phyloP scores from a whole-genome alignment of 2,888 invertebrate species.

The Belgica antarctica region DNA sequence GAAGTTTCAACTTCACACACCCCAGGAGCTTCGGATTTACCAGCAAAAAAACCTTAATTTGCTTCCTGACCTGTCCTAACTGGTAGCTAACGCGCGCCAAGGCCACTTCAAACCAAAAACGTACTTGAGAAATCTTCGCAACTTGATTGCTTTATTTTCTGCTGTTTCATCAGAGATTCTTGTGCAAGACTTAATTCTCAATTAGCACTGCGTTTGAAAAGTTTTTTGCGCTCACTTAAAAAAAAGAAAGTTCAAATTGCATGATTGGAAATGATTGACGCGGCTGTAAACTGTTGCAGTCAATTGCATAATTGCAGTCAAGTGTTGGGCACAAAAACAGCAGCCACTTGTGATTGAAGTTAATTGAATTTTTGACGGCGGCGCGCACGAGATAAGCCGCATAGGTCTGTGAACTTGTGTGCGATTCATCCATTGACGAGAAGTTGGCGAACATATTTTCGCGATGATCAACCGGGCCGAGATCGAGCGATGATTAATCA shows the following conservation, averaged over 20 bases:
- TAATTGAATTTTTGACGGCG: not conserved
- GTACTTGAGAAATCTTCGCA: not conserved
- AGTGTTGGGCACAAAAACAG: too few relatives aligned
- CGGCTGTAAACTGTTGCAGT: not conserved
- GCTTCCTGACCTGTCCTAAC: not conserved
- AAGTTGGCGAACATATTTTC: not conserved
- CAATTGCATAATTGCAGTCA: not conserved
- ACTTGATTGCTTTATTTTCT: not conserved
- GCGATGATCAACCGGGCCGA: not conserved
- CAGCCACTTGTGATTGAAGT: not conserved
- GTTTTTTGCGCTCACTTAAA: too few relatives aligned
- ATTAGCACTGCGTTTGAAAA: not conserved
- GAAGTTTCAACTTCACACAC: not conserved
- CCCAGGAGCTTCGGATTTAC: not conserved
- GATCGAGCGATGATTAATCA: not conserved
- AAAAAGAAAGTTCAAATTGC: not conserved
- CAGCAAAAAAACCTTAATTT: not conserved
- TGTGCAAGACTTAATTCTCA: not conserved
- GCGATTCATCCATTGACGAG: not conserved
- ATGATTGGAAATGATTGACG: not conserved
- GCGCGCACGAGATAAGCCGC: not conserved
- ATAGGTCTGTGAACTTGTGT: not conserved
- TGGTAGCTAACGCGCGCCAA: too few relatives aligned
- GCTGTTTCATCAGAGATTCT: too few relatives aligned
- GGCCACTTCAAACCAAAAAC: not conserved